Evolutionary conservation across 2,888 invertebrate genomes (phyloP), one percentile per base, ranked within the genome.

Genomic region (Nymphalis c-album): DNA sequence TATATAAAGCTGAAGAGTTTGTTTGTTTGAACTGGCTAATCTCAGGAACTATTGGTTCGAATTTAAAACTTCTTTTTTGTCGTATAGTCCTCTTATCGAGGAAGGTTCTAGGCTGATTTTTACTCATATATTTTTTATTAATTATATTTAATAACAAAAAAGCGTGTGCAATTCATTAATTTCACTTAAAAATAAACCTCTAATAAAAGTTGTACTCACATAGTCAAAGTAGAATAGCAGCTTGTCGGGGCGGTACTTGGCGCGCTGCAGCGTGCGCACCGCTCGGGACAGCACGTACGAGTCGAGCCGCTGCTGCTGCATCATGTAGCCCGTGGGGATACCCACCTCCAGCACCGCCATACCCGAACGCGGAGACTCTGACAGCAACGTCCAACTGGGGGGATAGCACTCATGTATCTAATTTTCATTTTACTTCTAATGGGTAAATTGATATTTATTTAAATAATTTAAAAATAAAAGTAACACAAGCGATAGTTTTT

Each of bases 141-240:
- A n/a, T n/a, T n/a, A n/a, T n/a, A n/a, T n/a, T n/a, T n/a, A n/a
- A n/a, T n/a, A n/a, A n/a, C n/a, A n/a, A n/a, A n/a, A n/a, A n/a
- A n/a, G 5, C 26, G 26, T 6, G 6, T 31, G 26, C 26, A 31
- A 6, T 6, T 31, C 6, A 31, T 31, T 31, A 31, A 6, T 31
- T 31, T 0, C 26, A 5, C 26, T 31, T 31, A 31, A 31, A 31
- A 31, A 31, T 6, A 6, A 31, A 0, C 5, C 5, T 26, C 26
- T 6, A 5, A 31, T 31, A n/a, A 17, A 31, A n/a, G n/a, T 31
- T 4, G 16, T 16, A 94, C 96, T 95, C 90, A 98, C 97, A 85
- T 96, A 98, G 85, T 97, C 96, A 84, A 99, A 98, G 88, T 98
- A 98, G 91, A 98, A 98, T 60, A 97, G 90, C 70, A 98, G 95